Conservation (phyloP, 2,797 vertebrate genomes). For the Diglossa cyanea region DNA sequence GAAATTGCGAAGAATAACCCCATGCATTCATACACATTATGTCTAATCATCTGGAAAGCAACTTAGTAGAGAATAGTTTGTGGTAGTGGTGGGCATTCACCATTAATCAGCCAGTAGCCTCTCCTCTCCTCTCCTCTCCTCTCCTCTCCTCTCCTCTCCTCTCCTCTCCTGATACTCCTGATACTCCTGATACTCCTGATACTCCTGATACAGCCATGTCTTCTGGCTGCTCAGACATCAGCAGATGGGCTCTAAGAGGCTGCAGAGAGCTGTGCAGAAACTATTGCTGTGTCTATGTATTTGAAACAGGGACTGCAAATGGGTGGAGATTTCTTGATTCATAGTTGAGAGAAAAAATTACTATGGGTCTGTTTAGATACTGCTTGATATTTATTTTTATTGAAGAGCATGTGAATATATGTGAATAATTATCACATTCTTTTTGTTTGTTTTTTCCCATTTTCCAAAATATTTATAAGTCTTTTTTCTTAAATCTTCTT, state of each 20-base stretch:
- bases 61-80: background rate
- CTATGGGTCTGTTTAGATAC: background rate
- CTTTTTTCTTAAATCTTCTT: background rate
- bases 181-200: too few species aligned
- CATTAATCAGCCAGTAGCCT: background rate
- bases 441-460: background rate
- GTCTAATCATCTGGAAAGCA: background rate
- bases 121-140: too few species aligned
- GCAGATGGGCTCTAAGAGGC: background rate
- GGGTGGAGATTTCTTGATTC: background rate
- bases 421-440: background rate
- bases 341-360: background rate
- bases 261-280: background rate
- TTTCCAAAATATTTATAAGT: background rate
- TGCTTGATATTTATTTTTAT: background rate
- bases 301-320: background rate
- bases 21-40: fast-evolving
- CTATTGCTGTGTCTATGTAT: background rate
- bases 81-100: background rate
- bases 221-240: background rate
- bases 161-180: background rate
- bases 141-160: background rate
- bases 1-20: background rate
- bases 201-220: background rate
- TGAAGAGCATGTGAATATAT: background rate